Evolutionary conservation across 2,113 vertebrate genomes (phyloP).

Genomic region (Numida meleagris): DNA sequence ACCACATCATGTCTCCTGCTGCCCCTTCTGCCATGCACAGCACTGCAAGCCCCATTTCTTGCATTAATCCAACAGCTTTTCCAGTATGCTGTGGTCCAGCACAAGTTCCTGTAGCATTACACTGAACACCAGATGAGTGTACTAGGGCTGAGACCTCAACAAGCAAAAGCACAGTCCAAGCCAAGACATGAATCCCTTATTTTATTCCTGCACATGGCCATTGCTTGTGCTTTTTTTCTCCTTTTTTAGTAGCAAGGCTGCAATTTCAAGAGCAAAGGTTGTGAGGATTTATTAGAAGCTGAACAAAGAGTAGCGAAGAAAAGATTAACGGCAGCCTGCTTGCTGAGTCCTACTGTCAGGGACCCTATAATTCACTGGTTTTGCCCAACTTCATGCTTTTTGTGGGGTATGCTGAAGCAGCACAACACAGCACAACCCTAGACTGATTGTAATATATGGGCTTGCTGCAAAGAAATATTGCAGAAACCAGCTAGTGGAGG

Average conservation of each 20-base stretch:
- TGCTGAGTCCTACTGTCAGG: neutral
- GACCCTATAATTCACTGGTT: conserved; percentile 4
- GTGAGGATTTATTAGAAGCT: conserved; percentile 6
- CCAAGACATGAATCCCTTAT: neutral
- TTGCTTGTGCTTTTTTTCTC: neutral
- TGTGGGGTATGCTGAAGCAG: neutral
- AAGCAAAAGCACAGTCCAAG: neutral
- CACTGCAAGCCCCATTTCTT: neutral
- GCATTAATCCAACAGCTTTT: neutral
- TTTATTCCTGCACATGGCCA: neutral
- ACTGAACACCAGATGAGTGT: neutral
- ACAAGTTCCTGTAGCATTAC: neutral
- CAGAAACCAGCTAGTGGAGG: neutral
- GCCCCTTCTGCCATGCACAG: neutral
- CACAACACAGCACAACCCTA: neutral
- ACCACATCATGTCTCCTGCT: neutral
- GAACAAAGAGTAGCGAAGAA: conserved; percentile 5
- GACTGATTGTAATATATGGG: neutral
- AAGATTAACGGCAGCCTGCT: conserved; percentile 33
- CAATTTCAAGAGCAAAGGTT: conserved; percentile 11
- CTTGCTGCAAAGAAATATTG: neutral
- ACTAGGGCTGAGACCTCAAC: neutral
- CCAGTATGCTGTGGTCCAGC: neutral
- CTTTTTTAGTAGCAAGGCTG: neutral
- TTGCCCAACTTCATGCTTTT: neutral